Percentiles rank a stretch among this genome's conserved stretches.
These are phyloP conservation scores for Megaceryle torquata DNA, from an alignment of 2,113 vertebrate genomes.

Conservation along the genomic window DNA sequence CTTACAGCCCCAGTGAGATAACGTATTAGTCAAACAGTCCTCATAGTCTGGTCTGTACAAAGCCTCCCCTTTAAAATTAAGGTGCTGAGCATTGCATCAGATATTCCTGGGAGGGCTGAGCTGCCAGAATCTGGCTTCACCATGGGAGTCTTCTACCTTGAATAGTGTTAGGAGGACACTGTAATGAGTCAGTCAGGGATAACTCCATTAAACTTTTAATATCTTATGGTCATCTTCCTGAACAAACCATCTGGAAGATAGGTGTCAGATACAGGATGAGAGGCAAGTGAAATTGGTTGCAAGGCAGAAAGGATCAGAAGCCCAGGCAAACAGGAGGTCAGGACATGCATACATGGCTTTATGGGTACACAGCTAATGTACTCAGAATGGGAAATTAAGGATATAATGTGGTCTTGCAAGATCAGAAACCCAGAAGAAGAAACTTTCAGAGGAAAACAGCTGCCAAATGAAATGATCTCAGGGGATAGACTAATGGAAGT, in stretches of 20 bases:
- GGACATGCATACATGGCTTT: accelerated
- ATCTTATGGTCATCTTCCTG: neutral
- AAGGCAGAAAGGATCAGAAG: neutral
- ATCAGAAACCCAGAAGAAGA: neutral
- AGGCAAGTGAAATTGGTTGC: neutral
- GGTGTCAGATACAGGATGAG: neutral
- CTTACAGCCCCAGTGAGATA: neutral
- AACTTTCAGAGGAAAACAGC: neutral
- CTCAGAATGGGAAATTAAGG: neutral
- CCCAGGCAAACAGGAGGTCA: neutral
- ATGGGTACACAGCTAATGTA: neutral
- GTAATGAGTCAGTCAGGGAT: neutral
- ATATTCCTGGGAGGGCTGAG: neutral
- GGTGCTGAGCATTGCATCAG: neutral
- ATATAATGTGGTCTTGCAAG: neutral
- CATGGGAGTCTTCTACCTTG: neutral
- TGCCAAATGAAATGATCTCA: neutral
- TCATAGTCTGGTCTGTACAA: neutral
- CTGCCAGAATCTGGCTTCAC: neutral
- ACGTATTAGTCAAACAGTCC: accelerated
- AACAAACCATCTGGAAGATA: neutral
- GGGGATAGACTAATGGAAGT: neutral
- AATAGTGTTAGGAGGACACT: neutral
- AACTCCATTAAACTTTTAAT: neutral
- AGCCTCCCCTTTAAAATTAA: neutral